Conservation (phyloP, 2,113 vertebrate species). For the Crotalus horridus region DNA sequence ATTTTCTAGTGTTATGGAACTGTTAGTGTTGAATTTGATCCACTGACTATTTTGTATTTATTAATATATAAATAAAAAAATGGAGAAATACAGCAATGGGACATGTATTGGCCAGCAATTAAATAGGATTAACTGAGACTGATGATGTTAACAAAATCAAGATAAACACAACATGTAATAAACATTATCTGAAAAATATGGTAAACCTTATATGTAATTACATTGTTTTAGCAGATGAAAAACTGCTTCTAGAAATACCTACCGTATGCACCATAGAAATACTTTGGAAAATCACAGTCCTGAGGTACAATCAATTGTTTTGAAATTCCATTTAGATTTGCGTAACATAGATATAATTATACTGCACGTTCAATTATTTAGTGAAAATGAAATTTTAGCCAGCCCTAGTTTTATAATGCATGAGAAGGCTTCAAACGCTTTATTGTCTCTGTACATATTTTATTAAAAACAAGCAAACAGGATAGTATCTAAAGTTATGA, state of each 20-base stretch:
- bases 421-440: not conserved
- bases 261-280: not conserved
- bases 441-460: not conserved
- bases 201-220: slow-evolving; percentile 12
- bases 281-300: not conserved
- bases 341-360: not conserved
- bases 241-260: slow-evolving; percentile 22
- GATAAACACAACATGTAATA: slow-evolving; percentile 22
- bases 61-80: slow-evolving; percentile 17
- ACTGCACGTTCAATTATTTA: not conserved
- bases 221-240: not conserved
- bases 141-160: slow-evolving; percentile 29
- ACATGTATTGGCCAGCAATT: slow-evolving; percentile 38
- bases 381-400: not conserved
- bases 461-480: not conserved
- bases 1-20: not conserved
- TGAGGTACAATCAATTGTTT: not conserved
- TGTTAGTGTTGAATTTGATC: slow-evolving; percentile 5
- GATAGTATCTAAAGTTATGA: not conserved
- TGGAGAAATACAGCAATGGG: slow-evolving; percentile 9
- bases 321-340: not conserved
- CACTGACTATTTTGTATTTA: slow-evolving; percentile 59
- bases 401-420: not conserved
- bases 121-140: slow-evolving; percentile 18
- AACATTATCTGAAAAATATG: not conserved